phyloP scores from a whole-genome alignment of 2,113 vertebrate species.

The Paramormyrops kingsleyae region DNA sequence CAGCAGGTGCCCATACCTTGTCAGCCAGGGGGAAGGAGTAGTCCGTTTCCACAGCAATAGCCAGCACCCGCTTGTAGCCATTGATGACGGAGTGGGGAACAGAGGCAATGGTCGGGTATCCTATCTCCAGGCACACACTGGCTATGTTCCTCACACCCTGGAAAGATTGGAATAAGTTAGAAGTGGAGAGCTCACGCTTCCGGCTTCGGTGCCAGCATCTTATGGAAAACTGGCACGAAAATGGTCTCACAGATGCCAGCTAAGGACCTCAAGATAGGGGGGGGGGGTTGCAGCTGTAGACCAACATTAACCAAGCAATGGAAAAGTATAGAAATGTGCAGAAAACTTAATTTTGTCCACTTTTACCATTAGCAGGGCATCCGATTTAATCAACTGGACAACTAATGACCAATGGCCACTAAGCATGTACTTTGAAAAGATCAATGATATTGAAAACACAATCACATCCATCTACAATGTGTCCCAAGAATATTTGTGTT shows the following conservation, averaged over 20 bases:
- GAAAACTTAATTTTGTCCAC: neutral
- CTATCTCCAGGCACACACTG: conserved; percentile 90
- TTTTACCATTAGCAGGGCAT: neutral
- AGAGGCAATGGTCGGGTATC: conserved; percentile 93
- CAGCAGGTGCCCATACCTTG: conserved; percentile 67
- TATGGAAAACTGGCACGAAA: neutral
- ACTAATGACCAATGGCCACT: neutral
- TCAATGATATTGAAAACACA: neutral
- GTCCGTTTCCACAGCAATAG: conserved; percentile 87
- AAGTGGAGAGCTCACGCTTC: neutral
- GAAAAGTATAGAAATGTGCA: neutral
- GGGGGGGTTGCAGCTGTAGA: neutral
- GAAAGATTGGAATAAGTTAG: neutral
- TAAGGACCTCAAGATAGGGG: neutral
- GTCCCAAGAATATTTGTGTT: neutral
- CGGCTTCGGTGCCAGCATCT: neutral
- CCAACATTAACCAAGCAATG: neutral
- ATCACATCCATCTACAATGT: neutral
- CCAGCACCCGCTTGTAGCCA: conserved; percentile 90
- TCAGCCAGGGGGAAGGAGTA: conserved; percentile 94
- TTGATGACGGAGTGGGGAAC: conserved; percentile 91
- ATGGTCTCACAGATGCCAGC: neutral
- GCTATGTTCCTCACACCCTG: conserved; percentile 95
- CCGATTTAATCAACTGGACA: neutral
- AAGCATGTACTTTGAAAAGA: neutral